A percentile compares a stretch with the other conserved stretches of the same genome.
phyloP scores from a whole-genome alignment of 2,797 vertebrate genomes.

The Thamnophis elegans region DNA sequence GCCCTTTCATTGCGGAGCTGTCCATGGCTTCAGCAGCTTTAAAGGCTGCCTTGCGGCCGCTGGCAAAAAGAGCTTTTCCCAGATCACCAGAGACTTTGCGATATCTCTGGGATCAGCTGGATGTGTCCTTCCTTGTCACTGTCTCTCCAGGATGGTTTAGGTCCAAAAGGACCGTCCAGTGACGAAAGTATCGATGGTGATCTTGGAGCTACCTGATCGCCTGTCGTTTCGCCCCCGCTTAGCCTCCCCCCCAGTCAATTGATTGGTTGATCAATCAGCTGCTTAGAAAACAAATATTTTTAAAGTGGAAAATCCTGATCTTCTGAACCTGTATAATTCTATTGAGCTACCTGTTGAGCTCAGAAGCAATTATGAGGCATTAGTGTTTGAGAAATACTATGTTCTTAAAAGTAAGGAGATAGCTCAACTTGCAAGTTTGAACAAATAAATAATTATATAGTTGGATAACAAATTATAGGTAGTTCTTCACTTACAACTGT shows the following conservation, averaged over 20 bases:
- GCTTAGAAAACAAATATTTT: not conserved
- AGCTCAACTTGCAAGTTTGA: not conserved
- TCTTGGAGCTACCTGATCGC: too few relatives aligned
- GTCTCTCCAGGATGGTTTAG: too few relatives aligned
- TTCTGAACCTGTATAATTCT: not conserved
- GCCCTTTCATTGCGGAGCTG: too few relatives aligned
- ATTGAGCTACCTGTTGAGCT: not conserved
- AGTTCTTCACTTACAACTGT: not conserved
- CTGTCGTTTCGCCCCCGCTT: too few relatives aligned
- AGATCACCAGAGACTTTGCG: too few relatives aligned
- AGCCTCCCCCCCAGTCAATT: not conserved
- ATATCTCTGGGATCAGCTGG: too few relatives aligned
- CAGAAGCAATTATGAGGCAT: not conserved
- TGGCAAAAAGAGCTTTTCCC: too few relatives aligned
- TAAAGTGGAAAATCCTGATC: not conserved
- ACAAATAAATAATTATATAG: not conserved
- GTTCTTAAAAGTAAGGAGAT: not conserved
- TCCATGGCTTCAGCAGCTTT: too few relatives aligned
- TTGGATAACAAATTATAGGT: not conserved
- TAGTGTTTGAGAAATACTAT: not conserved
- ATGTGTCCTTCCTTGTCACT: too few relatives aligned
- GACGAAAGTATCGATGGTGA: too few relatives aligned
- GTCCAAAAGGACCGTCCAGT: too few relatives aligned
- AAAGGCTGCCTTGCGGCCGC: too few relatives aligned
- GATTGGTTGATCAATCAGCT: not conserved